phyloP scores from a whole-genome alignment of 2,888 invertebrate species.

The Drosophila neotestacea region DNA sequence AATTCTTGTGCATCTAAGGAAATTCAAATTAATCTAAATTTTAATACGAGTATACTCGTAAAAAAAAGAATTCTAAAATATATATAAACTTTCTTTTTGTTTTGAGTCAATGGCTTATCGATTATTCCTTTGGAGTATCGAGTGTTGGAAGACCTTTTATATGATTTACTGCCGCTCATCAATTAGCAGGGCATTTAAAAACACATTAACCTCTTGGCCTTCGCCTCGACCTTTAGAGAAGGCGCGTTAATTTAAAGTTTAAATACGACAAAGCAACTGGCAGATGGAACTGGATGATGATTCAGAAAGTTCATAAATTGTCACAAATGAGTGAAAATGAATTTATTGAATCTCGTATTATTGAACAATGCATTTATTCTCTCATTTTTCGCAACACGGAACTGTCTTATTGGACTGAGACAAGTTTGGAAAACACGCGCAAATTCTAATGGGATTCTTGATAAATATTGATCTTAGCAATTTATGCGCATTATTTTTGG shows the following conservation, averaged over 20 bases:
- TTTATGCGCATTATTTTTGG: conserved; percentile 34
- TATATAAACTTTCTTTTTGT: neutral
- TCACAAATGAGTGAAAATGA: conserved; percentile 43
- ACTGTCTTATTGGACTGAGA: conserved; percentile 8
- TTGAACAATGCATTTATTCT: conserved; percentile 17
- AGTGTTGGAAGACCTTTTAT: neutral
- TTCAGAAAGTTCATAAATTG: conserved; percentile 63
- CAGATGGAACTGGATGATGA: conserved; percentile 41
- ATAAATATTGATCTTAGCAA: conserved; percentile 26
- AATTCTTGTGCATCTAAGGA: neutral
- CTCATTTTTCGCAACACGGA: conserved; percentile 31
- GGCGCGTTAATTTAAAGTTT: conserved; percentile 62
- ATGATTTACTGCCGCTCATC: conserved; percentile 40
- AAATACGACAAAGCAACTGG: conserved; percentile 46
- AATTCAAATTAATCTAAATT: neutral
- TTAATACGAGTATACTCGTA: no score
- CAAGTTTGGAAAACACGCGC: conserved; percentile 22
- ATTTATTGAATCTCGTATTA: conserved; percentile 30
- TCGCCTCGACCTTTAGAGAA: conserved; percentile 68
- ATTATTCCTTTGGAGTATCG: conserved; percentile 8
- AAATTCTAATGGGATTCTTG: conserved; percentile 9
- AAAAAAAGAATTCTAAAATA: neutral
- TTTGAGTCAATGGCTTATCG: conserved; percentile 3
- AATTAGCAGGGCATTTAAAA: conserved; percentile 75
- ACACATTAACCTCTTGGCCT: conserved; percentile 72